Base-by-base conservation (phyloP, 2,888 invertebrate species). In the Muschampia plurimacula region DNA sequence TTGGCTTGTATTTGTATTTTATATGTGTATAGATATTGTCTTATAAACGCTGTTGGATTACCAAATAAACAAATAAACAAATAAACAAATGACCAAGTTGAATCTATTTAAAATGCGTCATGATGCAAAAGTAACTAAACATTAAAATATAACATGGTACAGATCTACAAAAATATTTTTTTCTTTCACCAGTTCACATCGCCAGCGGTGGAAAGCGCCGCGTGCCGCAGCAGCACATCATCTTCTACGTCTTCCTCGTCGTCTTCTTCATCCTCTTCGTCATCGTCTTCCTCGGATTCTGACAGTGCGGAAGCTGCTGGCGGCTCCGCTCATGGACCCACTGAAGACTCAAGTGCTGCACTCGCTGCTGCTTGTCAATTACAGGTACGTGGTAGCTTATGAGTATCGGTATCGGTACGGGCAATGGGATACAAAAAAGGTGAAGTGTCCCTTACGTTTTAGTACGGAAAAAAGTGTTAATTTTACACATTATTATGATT, bases 351-450 rank as follows among this genome's bases (percentile, higher is more conserved):
- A 1, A 95, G 95, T 76, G 95, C 94, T 4, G 95, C 95, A 76
- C 90, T 96, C 76, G 95, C 92, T 2, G 94, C 92, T 64, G 95
- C 95, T 44, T 96, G 94, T 84, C 96, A 92, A 82, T 85, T 95
- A 73, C 95, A 96, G 87, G 95, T 94, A 41, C n/a, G 55, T 55
- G 22, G 9, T 39, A 3, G 1, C 9, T 28, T 2, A 9, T 28
- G 4, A 10, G 4, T 41, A 41, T 1, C 6, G 9, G 32, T 32
- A 32, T 32, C 32, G 32, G 32, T 32, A 32, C 32, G 32, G 32
- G 32, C 32, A 4, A 32, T 32, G 32, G 32, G 32, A 32, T 32
- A 32, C 32, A 32, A 4, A 32, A 32, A 32, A 32, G 32, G 4
- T 32, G 32, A 32, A 32, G 32, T 32, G 32, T 32, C 32, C 4